Evolutionary conservation across 2,113 vertebrate species (phyloP).

Genomic region (Corythaixoides concolor): DNA sequence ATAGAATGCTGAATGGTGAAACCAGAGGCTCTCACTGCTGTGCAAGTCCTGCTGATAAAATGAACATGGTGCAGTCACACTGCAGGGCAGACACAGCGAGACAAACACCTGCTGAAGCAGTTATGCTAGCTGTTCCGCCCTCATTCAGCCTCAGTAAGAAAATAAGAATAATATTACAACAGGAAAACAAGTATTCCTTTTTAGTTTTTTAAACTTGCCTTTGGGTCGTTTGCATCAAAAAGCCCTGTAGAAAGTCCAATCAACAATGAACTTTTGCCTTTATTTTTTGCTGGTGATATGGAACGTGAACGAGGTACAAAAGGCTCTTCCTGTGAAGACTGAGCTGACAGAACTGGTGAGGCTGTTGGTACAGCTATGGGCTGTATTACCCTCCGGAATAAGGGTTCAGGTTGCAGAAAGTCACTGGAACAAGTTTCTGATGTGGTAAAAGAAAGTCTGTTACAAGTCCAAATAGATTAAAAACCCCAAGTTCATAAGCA

Average conservation of each 20-base stretch:
- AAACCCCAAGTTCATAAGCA: not conserved
- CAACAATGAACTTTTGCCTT: constrained; percentile 83
- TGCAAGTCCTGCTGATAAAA: not conserved
- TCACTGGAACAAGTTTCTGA: constrained; percentile 45
- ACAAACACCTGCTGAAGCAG: not conserved
- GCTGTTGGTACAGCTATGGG: constrained; percentile 72
- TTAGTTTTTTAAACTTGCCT: constrained; percentile 76
- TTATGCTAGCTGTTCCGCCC: not conserved
- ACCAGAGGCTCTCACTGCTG: not conserved
- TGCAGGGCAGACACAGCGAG: not conserved
- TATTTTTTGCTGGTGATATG: constrained; percentile 85
- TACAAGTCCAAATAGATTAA: not conserved
- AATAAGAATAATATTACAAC: not conserved
- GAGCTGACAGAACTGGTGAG: constrained; percentile 80
- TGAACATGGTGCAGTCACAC: not conserved
- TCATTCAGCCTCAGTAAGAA: not conserved
- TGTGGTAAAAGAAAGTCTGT: constrained; percentile 4
- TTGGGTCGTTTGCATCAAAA: constrained; percentile 95
- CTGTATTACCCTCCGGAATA: constrained; percentile 83
- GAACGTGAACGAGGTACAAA: constrained; percentile 83
- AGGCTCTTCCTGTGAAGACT: constrained; percentile 88
- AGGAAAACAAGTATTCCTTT: not conserved
- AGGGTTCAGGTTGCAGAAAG: constrained; percentile 67
- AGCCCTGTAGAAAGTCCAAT: constrained; percentile 93
- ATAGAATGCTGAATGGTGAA: not conserved